Percentiles rank a stretch among this genome's conserved stretches.
These are phyloP conservation scores for Temnopleurus reevesii DNA, from an alignment of 53 echinoderm and acorn worm genomes.

Conservation along the genomic window DNA sequence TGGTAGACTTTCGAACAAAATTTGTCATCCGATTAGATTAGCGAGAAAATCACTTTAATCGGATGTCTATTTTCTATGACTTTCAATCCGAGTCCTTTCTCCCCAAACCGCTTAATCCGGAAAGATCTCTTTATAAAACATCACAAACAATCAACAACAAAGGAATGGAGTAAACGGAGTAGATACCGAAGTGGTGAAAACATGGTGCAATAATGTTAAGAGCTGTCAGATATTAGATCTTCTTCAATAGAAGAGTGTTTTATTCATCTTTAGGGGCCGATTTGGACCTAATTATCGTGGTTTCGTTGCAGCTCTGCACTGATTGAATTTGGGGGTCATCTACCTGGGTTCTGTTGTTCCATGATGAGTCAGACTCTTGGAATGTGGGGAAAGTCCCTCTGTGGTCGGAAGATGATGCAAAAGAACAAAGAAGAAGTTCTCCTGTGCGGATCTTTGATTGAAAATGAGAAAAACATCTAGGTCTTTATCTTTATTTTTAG, in stretches of 20 bases:
- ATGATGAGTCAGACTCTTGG: not conserved
- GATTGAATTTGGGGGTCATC: conserved; percentile 1
- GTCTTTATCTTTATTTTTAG: too few species aligned
- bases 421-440: too few species aligned
- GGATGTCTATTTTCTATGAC: conserved; percentile 17
- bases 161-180: not conserved
- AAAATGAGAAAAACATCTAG: too few species aligned
- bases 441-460: too few species aligned
- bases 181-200: not conserved
- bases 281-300: not conserved
- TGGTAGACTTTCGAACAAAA: not conserved
- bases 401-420: not conserved
- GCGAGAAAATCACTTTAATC: not conserved
- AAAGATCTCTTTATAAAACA: not conserved
- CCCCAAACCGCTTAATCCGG: conserved; percentile 18
- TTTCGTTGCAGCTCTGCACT: not conserved
- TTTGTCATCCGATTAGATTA: conserved; percentile 30
- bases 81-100: not conserved
- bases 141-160: conserved; percentile 17
- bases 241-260: not conserved
- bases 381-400: not conserved
- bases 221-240: not conserved
- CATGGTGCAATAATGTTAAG: not conserved
- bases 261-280: not conserved
- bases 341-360: not conserved